phyloP scores from a whole-genome alignment of 92 coral and sea anemone species.

The Zoanthus gigantus region DNA sequence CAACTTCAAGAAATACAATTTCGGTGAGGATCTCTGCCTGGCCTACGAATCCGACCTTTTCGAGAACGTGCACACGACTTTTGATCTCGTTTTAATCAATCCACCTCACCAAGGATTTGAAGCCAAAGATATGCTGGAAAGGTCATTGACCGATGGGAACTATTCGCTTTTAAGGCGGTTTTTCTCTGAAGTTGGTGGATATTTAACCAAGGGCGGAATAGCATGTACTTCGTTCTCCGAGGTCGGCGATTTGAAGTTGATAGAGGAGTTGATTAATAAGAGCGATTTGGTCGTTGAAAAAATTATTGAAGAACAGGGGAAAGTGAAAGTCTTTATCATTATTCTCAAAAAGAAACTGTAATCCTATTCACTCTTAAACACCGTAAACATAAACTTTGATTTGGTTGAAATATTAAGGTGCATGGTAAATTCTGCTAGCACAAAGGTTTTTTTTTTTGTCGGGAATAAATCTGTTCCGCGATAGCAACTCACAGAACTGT shows the following conservation, averaged over 20 bases:
- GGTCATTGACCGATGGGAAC: neutral
- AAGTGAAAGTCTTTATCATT: neutral
- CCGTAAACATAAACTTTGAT: too few species aligned
- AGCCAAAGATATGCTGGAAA: neutral
- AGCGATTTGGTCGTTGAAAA: neutral
- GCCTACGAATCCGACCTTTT: too few species aligned
- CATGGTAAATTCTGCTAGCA: too few species aligned
- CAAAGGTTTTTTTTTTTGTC: too few species aligned
- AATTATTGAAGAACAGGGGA: neutral
- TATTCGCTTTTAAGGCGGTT: neutral
- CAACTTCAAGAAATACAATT: too few species aligned
- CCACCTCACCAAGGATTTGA: neutral
- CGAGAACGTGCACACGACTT: neutral
- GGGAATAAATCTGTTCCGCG: too few species aligned
- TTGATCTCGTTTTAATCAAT: neutral
- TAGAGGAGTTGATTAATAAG: neutral
- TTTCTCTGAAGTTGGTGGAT: neutral
- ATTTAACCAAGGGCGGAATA: neutral
- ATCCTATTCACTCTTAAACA: too few species aligned
- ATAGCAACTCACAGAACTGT: too few species aligned
- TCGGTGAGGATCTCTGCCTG: too few species aligned
- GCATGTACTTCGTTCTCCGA: neutral
- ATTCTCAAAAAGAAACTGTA: neutral
- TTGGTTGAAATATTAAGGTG: too few species aligned
- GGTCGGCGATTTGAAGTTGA: neutral